Percentiles rank a stretch among this genome's conserved stretches.
phyloP scores from a whole-genome alignment of 53 echinoderm and acorn worm species.

The Henricia sp. region DNA sequence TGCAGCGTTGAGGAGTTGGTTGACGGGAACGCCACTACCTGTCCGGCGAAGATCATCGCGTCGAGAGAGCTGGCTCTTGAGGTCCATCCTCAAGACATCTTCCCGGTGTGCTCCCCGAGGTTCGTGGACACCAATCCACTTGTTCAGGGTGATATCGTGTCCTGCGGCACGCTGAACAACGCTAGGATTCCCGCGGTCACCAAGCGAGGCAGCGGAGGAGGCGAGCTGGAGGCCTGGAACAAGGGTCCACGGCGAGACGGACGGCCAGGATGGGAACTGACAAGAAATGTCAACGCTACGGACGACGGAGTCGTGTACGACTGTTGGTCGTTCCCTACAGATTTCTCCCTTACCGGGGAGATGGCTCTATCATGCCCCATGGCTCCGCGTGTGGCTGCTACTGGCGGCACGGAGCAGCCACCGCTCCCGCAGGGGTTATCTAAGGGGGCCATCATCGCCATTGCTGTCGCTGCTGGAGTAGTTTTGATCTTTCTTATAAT shows the following conservation, averaged over 20 bases:
- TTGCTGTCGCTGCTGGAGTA: constrained; percentile 11
- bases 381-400: constrained; percentile 10
- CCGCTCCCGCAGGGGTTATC: neutral
- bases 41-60: neutral
- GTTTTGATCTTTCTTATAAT: neutral
- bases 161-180: constrained; percentile 19
- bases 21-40: neutral
- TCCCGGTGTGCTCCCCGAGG: constrained; percentile 23
- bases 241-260: constrained; percentile 13
- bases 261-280: constrained; percentile 41
- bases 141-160: constrained; percentile 21
- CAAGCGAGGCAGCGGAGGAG: constrained; percentile 8
- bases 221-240: constrained; percentile 8
- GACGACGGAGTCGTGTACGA: constrained; percentile 30
- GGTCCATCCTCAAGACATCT: constrained; percentile 14
- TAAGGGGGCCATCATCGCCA: constrained; percentile 11
- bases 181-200: constrained; percentile 21
- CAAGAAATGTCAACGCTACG: neutral
- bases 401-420: neutral
- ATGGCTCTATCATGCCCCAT: constrained; percentile 22
- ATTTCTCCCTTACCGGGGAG: neutral
- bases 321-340: constrained; percentile 39
- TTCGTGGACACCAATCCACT: constrained; percentile 10
- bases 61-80: constrained; percentile 18
- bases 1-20: neutral